Evolutionary conservation across 2,888 invertebrate species (phyloP), one percentile per base, ranked within the genome.

Genomic region (Teinopalpus imperialis): DNA sequence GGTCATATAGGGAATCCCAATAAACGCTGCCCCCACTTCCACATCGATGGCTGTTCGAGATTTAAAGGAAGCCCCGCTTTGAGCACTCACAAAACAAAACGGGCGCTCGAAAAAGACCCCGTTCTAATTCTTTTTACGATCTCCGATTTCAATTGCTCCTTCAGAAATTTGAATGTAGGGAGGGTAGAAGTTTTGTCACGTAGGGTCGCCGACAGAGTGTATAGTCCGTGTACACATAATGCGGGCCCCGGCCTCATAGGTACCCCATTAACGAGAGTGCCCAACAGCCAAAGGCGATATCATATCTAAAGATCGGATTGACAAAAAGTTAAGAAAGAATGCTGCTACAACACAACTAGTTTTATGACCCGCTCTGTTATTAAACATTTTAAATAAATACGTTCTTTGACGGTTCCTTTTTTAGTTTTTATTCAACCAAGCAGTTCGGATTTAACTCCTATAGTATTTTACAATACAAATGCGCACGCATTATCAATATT

Each of bases 121-220:
- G 86, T 73, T 83, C 85, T 87, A 87, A 88, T 88, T 88, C 88
- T 86, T 86, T 87, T 85, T 85, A 82, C 81, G 85, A 86, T 87
- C 87, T 88, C 88, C 86, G 78, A 87, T 88, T 88, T 88, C 88
- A 88, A 88, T 88, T 87, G 87, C 88, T 88, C 81, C 88, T 88
- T 87, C 85, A 88, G 82, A 87, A 75, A 83, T 88, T 86, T 88
- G 86, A 86, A 87, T 86, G 81, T 81, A 71, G 88, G 87, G 86
- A 86, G 88, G 88, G 86, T 85, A 81, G 78, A 80, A 83, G 80
- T 85, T 82, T 85, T 87, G 86, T 85, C 88, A 86, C 87, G 86
- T 87, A 85, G 85, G 86, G 85, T 75, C 82, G 74, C 59, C 56
- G 67, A 71, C 59, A 55, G 57, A 63, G 58, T 62, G 66, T 77